Evolutionary conservation across 2,888 invertebrate genomes (phyloP).

Genomic region (Tryphoninae sp.): DNA sequence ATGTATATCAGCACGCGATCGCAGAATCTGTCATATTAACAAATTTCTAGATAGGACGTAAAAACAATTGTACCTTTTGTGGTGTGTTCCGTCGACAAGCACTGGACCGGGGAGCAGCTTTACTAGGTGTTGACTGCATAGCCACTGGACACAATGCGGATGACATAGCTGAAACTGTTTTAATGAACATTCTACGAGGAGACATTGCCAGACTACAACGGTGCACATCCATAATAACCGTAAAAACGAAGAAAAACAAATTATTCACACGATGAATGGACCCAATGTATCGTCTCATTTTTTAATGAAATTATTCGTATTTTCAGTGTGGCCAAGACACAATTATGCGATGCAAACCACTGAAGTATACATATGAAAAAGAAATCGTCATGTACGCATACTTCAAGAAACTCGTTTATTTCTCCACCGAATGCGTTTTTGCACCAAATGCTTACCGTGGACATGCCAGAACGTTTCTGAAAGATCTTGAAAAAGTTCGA

Average conservation of each 20-base stretch:
- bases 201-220: constrained; percentile 96
- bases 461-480: constrained; percentile 93
- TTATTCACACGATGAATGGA: too few relatives aligned
- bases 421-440: constrained; percentile 99
- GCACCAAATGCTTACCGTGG: constrained; percentile 99
- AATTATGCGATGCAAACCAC: constrained; percentile 96
- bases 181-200: constrained; percentile 98
- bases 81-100: constrained; percentile 98
- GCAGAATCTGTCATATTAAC: not conserved
- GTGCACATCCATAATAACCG: constrained; percentile 95
- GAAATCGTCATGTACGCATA: constrained; percentile 99
- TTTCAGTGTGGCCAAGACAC: constrained; percentile 89
- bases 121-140: constrained; percentile 94
- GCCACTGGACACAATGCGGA: constrained; percentile 98
- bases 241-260: constrained; percentile 79
- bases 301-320: constrained; percentile 41
- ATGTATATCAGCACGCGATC: not conserved
- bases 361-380: constrained; percentile 99
- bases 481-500: constrained; percentile 96
- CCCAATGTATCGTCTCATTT: not conserved
- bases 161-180: constrained; percentile 98
- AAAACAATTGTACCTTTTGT: constrained; percentile 98
- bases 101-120: constrained; percentile 95
- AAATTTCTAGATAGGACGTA: constrained; percentile 86
- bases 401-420: constrained; percentile 97